These are phyloP conservation scores for Syngnathus rostellatus DNA, from an alignment of 2,797 vertebrate genomes.

Conservation along the genomic window DNA sequence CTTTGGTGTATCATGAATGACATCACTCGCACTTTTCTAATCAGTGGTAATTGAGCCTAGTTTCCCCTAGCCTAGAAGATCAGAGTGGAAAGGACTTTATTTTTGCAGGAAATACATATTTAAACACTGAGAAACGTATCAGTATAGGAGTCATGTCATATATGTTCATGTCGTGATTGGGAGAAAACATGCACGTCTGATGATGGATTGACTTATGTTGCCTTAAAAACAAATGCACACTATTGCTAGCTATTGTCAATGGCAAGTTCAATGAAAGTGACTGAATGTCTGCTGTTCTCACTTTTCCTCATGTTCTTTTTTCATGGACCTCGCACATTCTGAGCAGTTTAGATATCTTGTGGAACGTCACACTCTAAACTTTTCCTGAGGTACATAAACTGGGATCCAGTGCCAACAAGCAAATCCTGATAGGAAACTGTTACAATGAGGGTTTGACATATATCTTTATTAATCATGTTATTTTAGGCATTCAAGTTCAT, in stretches of 20 bases:
- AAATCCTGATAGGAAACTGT: slow-evolving; percentile 16
- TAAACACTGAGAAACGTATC: slow-evolving; percentile 64
- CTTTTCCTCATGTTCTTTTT: neutral
- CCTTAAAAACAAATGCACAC: slow-evolving; percentile 66
- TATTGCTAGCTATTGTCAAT: slow-evolving; percentile 55
- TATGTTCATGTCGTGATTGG: neutral
- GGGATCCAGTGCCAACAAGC: slow-evolving; percentile 44
- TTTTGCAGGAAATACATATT: slow-evolving; percentile 81
- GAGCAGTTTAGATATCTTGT: slow-evolving; percentile 31
- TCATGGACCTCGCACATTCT: slow-evolving; percentile 36
- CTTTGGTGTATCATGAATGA: slow-evolving; percentile 4
- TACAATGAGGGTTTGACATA: slow-evolving; percentile 44
- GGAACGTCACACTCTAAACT: slow-evolving; percentile 36
- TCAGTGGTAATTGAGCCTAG: slow-evolving; percentile 23
- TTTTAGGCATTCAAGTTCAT: slow-evolving; percentile 65
- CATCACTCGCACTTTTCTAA: slow-evolving; percentile 17
- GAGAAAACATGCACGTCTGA: slow-evolving; percentile 36
- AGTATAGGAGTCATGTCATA: slow-evolving; percentile 44
- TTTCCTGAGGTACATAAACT: slow-evolving; percentile 35
- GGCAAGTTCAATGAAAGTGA: slow-evolving; percentile 41
- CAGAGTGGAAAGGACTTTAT: slow-evolving; percentile 72
- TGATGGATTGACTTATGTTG: slow-evolving; percentile 53
- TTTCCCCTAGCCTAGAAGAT: slow-evolving; percentile 27
- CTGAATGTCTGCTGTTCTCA: slow-evolving; percentile 52
- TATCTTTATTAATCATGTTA: slow-evolving; percentile 33